phyloP scores from a whole-genome alignment of 23 tunicate genomes.

The Halocynthia roretzi region DNA sequence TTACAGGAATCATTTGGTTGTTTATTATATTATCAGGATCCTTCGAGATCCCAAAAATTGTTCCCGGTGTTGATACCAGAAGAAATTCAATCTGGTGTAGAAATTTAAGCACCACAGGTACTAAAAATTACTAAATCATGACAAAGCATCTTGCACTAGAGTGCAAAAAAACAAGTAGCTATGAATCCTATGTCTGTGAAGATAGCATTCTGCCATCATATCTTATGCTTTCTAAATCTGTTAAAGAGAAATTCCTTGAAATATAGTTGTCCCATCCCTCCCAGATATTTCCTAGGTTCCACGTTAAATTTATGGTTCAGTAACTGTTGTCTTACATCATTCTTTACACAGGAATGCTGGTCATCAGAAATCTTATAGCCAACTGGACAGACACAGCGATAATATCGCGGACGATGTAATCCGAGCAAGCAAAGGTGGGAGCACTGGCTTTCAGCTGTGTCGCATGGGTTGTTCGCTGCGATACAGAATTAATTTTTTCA shows the following conservation, averaged over 20 bases:
- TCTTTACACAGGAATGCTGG: slow-evolving; percentile 32
- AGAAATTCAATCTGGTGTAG: slow-evolving; percentile 43
- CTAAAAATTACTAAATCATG: background rate
- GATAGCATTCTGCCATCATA: background rate
- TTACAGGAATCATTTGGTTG: slow-evolving; percentile 67
- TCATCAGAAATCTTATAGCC: slow-evolving; percentile 49
- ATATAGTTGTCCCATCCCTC: too few relatives aligned
- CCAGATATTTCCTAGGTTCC: too few relatives aligned
- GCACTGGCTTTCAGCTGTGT: slow-evolving; percentile 46
- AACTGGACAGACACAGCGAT: slow-evolving; percentile 68
- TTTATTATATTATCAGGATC: slow-evolving; percentile 54
- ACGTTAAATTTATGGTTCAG: background rate
- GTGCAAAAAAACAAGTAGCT: background rate
- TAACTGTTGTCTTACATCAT: slow-evolving; percentile 15
- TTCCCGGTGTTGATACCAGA: slow-evolving; percentile 57
- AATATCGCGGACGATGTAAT: slow-evolving; percentile 30
- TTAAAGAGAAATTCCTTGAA: too few relatives aligned
- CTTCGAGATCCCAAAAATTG: slow-evolving; percentile 46
- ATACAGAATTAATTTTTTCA: background rate
- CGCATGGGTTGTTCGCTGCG: slow-evolving; percentile 18
- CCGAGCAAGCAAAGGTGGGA: slow-evolving; percentile 68
- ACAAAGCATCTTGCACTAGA: too few relatives aligned
- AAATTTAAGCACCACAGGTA: background rate
- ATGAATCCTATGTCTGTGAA: background rate
- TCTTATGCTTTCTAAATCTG: background rate